Conservation (phyloP, 1,140 invertebrate species). For the Aphaenogaster ashmeadi region DNA sequence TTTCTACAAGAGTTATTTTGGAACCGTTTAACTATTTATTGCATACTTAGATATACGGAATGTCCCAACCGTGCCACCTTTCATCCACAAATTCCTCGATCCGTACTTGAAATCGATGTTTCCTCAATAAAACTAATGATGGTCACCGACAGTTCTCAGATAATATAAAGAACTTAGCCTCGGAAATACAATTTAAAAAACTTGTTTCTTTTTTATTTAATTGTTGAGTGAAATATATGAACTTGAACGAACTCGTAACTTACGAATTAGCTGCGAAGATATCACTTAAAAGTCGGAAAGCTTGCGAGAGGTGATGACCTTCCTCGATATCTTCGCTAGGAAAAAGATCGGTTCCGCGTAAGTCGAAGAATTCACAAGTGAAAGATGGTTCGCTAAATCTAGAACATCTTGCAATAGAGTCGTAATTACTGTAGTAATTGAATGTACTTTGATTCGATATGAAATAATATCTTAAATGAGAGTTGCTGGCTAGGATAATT, state of each 20-base stretch:
- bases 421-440: not conserved
- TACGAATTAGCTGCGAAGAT: not conserved
- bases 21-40: not conserved
- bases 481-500: not conserved
- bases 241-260: not conserved
- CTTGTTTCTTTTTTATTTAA: not conserved
- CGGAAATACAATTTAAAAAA: not conserved
- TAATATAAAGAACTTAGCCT: not conserved
- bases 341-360: not conserved
- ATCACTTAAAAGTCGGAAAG: not conserved
- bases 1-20: not conserved
- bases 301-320: not conserved
- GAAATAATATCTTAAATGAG: not conserved
- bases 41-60: not conserved
- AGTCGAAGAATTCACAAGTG: not conserved
- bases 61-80: not conserved
- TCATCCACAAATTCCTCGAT: not conserved
- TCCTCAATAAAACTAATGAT: not conserved
- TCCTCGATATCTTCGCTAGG: not conserved
- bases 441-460: not conserved
- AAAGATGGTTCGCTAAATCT: constrained; percentile 6
- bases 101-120: not conserved
- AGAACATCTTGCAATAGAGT: not conserved
- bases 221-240: not conserved
- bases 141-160: not conserved